A percentile compares a stretch with the other conserved stretches of the same genome.
Conservation (phyloP, 2,113 vertebrate genomes). For the Halcyon malimbica region DNA sequence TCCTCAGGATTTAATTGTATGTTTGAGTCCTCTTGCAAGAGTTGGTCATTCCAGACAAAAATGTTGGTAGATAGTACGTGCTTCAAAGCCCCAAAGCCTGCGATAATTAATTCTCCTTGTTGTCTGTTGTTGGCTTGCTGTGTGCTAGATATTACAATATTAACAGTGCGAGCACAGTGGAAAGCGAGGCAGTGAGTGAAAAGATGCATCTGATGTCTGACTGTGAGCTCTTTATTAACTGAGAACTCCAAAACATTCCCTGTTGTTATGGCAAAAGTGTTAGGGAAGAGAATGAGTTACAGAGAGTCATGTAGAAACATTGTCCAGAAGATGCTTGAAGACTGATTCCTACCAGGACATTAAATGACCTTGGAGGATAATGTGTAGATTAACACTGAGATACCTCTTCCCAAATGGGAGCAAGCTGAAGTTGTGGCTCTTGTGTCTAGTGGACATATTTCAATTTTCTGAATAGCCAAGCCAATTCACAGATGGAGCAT, state of each 20-base stretch:
- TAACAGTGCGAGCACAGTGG: neutral
- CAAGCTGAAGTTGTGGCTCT: neutral
- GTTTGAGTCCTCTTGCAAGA: neutral
- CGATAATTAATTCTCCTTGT: conserved; percentile 22
- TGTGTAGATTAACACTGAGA: neutral
- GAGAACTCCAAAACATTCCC: neutral
- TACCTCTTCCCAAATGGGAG: neutral
- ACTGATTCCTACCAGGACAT: neutral
- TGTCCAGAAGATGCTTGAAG: neutral
- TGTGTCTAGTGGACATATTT: neutral
- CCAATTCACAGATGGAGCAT: neutral
- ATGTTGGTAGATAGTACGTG: rapidly evolving
- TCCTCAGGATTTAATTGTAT: neutral
- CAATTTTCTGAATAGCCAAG: neutral
- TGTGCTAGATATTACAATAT: neutral
- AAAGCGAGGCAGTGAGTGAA: neutral
- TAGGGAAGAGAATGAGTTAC: neutral
- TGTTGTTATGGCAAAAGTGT: neutral
- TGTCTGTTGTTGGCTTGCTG: neutral
- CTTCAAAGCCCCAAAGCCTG: neutral
- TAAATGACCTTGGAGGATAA: neutral
- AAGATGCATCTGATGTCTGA: neutral
- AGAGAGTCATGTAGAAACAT: neutral
- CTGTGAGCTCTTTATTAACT: neutral
- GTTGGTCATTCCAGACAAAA: neutral